A percentile compares a stretch with the other conserved stretches of the same genome.
Evolutionary conservation across 1,140 invertebrate genomes (phyloP).

Genomic region (Bombus pyrosoma): DNA sequence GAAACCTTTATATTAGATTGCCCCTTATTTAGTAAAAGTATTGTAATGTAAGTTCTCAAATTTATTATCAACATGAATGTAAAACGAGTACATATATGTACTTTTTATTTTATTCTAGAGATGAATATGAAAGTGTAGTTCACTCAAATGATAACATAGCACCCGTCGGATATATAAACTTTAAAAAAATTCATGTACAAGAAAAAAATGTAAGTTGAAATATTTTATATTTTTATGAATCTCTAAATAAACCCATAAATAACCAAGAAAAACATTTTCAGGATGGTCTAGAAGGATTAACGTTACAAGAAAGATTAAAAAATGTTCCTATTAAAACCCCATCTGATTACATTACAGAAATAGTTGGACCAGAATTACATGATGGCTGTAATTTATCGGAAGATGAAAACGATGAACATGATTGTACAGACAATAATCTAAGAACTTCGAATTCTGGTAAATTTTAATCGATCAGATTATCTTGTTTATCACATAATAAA

Average conservation of each 20-base stretch:
- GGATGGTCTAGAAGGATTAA: constrained; percentile 76
- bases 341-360: constrained; percentile 84
- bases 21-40: constrained; percentile 95
- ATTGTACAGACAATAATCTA: constrained; percentile 74
- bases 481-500: neutral
- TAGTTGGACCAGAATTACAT: constrained; percentile 81
- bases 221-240: constrained; percentile 15
- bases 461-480: constrained; percentile 4
- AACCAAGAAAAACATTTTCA: constrained; percentile 54
- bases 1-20: constrained; percentile 99
- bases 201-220: constrained; percentile 84
- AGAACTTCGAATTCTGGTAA: constrained; percentile 77
- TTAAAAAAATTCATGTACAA: constrained; percentile 91
- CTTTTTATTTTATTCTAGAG: constrained; percentile 84
- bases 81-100: neutral
- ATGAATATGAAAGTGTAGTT: constrained; percentile 93
- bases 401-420: constrained; percentile 80
- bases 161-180: constrained; percentile 95
- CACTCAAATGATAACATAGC: constrained; percentile 96
- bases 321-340: constrained; percentile 83
- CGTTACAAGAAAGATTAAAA: constrained; percentile 81
- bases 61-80: constrained; percentile 16
- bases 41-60: constrained; percentile 91
- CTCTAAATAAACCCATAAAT: neutral
- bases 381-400: constrained; percentile 82